Conservation (phyloP, 2,888 invertebrate genomes). For the Amblyjoppa fuscipennis region DNA sequence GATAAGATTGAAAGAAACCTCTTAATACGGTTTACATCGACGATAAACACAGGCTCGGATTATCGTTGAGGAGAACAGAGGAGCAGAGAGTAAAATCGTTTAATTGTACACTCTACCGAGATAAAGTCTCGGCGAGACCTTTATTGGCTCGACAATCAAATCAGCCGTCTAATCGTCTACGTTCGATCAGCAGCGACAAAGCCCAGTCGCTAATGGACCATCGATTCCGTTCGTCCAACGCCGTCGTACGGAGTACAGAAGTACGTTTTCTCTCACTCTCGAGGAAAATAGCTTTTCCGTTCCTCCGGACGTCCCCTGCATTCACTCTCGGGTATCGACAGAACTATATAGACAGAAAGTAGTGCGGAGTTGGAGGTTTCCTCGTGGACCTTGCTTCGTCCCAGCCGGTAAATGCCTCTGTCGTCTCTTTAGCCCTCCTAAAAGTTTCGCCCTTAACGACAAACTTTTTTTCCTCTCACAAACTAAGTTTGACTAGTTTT, state of each 20-base stretch:
- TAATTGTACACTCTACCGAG: not conserved
- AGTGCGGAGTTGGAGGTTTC: constrained; percentile 23
- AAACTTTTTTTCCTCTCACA: constrained; percentile 22
- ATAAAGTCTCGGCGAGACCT: not conserved
- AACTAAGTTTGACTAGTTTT: not conserved
- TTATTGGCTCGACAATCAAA: constrained; percentile 59
- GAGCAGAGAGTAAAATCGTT: constrained; percentile 1
- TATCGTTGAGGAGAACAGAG: not conserved
- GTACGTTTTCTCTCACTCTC: constrained; percentile 10
- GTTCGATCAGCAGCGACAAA: constrained; percentile 70
- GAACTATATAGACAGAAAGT: not conserved
- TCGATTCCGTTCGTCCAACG: constrained; percentile 54
- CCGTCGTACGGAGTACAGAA: constrained; percentile 1
- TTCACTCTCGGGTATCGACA: constrained; percentile 6
- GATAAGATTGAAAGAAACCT: no score
- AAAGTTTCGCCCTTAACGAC: constrained; percentile 20
- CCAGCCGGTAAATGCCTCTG: constrained; percentile 1
- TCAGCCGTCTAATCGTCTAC: constrained; percentile 66
- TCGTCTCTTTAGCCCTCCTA: not conserved
- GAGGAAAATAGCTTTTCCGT: constrained; percentile 42
- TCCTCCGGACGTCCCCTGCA: not conserved
- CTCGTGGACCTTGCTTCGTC: not conserved
- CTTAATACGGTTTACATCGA: not conserved
- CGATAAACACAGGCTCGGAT: not conserved
- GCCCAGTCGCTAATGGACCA: constrained; percentile 57